Base-by-base conservation (phyloP, 2,888 invertebrate genomes). In the Germaria angustata region DNA sequence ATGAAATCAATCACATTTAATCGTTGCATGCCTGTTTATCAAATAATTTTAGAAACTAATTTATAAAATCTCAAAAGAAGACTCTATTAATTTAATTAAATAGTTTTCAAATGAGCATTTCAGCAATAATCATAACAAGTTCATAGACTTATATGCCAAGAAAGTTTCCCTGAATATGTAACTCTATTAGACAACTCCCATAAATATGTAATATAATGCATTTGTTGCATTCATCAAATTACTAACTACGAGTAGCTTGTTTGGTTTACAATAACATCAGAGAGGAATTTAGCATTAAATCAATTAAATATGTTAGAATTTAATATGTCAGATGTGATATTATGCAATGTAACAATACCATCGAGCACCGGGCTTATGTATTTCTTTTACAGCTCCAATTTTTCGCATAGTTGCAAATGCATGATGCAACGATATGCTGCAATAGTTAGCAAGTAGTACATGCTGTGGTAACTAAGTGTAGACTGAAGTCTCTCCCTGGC, bases 301-400 rank as follows among this genome's bases (percentile, higher is more conserved):
- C 77, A 68, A 77, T 68, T 68, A 59, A 68, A 41, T 68, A 68
- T 77, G 59, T 77, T 68, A 61, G 68, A 68, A 77, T 77, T 77
- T 77, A 77, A 61, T 77, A 77, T 77, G 77, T 44, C 59, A 34
- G 39, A 61, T 69, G 68, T 53, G 77, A 69, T 57, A 61, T 41
- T 68, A 76, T 76, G 46, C 59, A 68, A 20, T 32, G 3, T 1
- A 53, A 0, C 20, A 49, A 49, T 49, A 28, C 34, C 46, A 24
- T 4, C 20, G 22, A 61, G 39, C 39, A 32, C 28, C 6, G 34
- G 49, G 57, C 24, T 20, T 53, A 22, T 28, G 28, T 17, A 49
- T 51, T 36, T 8, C 9, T 9, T 44, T 22, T 8, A 20, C 24
- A 49, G 39, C 22, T 44, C 2, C 0, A 28, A n/a, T 11, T 41